Evolutionary conservation across 1,140 invertebrate genomes (phyloP).

Genomic region (Zaprionus kolodkinae): DNA sequence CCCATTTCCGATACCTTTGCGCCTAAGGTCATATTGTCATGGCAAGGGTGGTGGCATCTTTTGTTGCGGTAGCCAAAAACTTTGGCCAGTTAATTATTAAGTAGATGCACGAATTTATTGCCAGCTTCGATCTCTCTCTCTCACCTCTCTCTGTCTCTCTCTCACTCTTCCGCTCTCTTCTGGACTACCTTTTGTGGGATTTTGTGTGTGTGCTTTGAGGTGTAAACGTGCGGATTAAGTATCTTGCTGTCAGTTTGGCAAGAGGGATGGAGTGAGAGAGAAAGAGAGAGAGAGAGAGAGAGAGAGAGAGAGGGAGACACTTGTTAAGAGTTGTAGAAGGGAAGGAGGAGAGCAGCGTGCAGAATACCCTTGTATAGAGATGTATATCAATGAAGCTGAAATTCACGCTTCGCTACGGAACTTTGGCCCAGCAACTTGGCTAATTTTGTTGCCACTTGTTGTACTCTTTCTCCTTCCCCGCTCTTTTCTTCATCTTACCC

Average conservation of each 20-base stretch:
- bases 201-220: conserved; percentile 73
- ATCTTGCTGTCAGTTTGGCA: conserved; percentile 61
- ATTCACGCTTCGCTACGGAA: conserved; percentile 55
- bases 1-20: background rate
- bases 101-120: conserved; percentile 79
- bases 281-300: background rate
- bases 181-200: background rate
- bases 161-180: background rate
- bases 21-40: conserved; percentile 28
- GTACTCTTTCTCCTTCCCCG: background rate
- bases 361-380: conserved; percentile 38
- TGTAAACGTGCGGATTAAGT: conserved; percentile 81
- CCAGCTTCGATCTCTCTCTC: conserved; percentile 13
- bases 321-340: too few relatives aligned
- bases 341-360: background rate
- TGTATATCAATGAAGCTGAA: conserved; percentile 39
- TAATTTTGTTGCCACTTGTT: conserved; percentile 57
- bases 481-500: background rate
- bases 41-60: conserved; percentile 6
- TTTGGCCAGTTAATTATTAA: conserved; percentile 74
- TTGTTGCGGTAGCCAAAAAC: conserved; percentile 23
- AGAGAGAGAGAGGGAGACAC: background rate
- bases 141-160: background rate
- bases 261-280: background rate
- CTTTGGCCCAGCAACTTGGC: conserved; percentile 58